Conservation (phyloP, 2,113 vertebrate genomes). For the Tamias sibiricus region DNA sequence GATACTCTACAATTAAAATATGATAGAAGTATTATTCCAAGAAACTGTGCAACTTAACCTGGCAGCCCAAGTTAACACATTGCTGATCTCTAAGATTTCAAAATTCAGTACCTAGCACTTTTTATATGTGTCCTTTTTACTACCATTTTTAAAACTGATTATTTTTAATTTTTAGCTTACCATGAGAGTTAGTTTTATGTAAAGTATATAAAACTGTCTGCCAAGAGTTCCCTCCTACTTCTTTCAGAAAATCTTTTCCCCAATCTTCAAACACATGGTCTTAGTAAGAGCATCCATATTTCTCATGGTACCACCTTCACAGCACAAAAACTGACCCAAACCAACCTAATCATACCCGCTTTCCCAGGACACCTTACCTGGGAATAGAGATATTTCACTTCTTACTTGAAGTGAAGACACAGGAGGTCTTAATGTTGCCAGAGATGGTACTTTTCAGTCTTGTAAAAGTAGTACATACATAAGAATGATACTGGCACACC, state of each 20-base stretch:
- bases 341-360: not conserved
- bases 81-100: not conserved
- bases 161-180: conserved; percentile 46
- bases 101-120: conserved; percentile 48
- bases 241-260: not conserved
- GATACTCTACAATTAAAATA: conserved; percentile 45
- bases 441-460: not conserved
- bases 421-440: not conserved
- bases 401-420: not conserved
- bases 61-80: conserved; percentile 45
- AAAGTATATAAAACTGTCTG: conserved; percentile 11
- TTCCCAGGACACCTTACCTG: not conserved
- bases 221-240: not conserved
- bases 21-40: conserved; percentile 58
- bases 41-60: conserved; percentile 38
- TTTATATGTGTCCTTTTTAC: conserved; percentile 16
- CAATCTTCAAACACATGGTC: not conserved
- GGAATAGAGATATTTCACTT: not conserved
- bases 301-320: not conserved
- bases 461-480: not conserved
- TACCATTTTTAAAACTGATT: conserved; percentile 25
- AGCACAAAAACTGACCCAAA: not conserved
- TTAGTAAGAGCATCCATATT: not conserved
- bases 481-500: not conserved
- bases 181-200: not conserved